Percentiles rank a stretch among this genome's conserved stretches.
Conservation (phyloP, 2,797 vertebrate species). For the Ibycter americanus region DNA sequence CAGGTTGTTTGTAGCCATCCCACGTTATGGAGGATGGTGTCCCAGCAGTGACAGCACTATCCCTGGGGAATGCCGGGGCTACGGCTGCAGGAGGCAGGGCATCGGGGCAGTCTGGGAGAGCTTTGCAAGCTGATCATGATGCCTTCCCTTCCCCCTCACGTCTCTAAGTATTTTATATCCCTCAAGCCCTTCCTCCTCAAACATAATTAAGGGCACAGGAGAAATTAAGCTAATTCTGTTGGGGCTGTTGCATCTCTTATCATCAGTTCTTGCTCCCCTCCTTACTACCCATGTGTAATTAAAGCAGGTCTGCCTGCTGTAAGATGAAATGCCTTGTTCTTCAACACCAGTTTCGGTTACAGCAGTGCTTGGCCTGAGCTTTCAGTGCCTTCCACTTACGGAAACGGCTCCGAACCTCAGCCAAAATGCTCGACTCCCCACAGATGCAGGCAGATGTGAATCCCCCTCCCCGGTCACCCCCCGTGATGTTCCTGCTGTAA, state of each 20-base stretch:
- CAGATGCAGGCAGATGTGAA: not conserved
- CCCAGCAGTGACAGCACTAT: not conserved
- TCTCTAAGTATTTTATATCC: not conserved
- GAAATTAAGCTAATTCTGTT: conserved; percentile 41
- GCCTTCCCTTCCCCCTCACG: not conserved
- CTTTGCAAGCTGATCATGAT: not conserved
- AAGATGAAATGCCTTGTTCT: not conserved
- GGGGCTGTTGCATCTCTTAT: not conserved
- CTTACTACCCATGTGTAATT: not conserved
- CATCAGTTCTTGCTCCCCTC: not conserved
- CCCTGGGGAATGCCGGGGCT: not conserved
- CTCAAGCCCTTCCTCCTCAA: not conserved
- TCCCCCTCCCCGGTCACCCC: not conserved
- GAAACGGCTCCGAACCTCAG: not conserved
- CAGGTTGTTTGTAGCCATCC: not conserved
- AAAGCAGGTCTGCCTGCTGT: not conserved
- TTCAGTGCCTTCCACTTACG: not conserved
- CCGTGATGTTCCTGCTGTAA: fast-evolving
- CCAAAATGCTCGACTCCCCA: not conserved
- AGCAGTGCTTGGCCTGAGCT: not conserved
- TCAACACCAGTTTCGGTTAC: not conserved
- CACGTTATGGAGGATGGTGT: not conserved
- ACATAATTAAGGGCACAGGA: conserved; percentile 24
- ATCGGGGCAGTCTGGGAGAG: not conserved
- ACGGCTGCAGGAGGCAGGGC: not conserved